A percentile compares a stretch with the other conserved stretches of the same genome.
phyloP scores from a whole-genome alignment of 2,113 vertebrate species.

The Irena cyanogastra region DNA sequence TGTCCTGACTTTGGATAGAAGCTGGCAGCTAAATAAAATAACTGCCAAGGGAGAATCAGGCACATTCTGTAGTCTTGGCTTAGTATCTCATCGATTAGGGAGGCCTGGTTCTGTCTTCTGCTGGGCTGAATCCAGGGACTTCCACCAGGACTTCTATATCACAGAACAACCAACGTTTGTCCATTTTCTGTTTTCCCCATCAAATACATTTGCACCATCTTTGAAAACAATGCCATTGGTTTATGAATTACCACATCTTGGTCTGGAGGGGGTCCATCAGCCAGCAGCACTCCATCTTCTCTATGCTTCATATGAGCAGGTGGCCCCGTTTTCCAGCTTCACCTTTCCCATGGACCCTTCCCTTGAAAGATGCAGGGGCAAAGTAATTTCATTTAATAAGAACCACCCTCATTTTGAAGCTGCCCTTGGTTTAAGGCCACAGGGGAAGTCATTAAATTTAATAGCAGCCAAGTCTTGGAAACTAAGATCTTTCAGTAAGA shows the following conservation, averaged over 20 bases:
- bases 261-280: neutral
- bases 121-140: neutral
- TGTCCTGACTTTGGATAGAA: neutral
- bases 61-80: neutral
- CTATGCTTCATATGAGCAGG: neutral
- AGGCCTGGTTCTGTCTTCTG: constrained; percentile 5
- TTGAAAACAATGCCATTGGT: neutral
- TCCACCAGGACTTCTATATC: neutral
- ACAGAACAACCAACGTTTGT: neutral
- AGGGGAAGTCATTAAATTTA: constrained; percentile 28
- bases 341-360: neutral
- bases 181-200: neutral
- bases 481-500: neutral
- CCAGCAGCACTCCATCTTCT: neutral
- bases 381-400: constrained; percentile 19
- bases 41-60: neutral
- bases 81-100: neutral
- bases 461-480: neutral
- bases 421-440: neutral
- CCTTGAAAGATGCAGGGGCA: neutral
- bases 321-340: neutral
- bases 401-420: constrained; percentile 9
- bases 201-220: neutral
- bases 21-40: neutral
- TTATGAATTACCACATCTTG: neutral